Base-by-base conservation (phyloP, 92 coral and sea anemone species). In the Diadumene lineata region DNA sequence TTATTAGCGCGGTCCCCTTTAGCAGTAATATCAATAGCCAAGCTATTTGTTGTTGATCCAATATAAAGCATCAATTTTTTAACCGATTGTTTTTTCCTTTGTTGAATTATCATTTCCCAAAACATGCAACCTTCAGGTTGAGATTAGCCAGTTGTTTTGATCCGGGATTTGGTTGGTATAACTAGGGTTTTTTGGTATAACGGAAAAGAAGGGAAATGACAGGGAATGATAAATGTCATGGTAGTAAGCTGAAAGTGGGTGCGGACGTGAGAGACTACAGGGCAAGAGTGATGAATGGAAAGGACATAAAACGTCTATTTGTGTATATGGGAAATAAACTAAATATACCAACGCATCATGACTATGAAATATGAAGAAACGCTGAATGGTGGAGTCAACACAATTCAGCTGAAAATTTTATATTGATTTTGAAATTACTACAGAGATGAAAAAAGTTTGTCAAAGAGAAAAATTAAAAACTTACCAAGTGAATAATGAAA, bases 201-300 rank as follows among this genome's bases (percentile, higher is more conserved):
- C 60, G n/a, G 60, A 23, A 53, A 16, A 16, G 18, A 22, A 58
- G 26, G 64, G 3, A 58, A 22, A 7, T 58, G 68, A 3, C 43
- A 30, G 43, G 30, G n/a, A 22, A 7, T 62, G 68, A 62, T 43
- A 62, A 62, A 62, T 62, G 68, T 22, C 15, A 31, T 28, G n/a
- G 68, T 62, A 28, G 43, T 62, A 62, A 29, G 34, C 13, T 16
- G 43, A 58, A 15, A 58, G 29, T 58, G 31, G 64, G 64, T 18
- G 26, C 48, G 48, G 64, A 58, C 26, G 26, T n/a, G 64, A 16
- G 64, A 7, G 22, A 58, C 30, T n/a, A 58, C 11, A 18, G 26
- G 64, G 64, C 11, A 15, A 3, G 26, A 4, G 64, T 58, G 26
- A 58, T 19, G 7, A 1, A 16, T 23, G 64, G 29, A 19, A 58